Conservation (phyloP, 2,797 vertebrate species). For the Pseudochirops cupreus region DNA sequence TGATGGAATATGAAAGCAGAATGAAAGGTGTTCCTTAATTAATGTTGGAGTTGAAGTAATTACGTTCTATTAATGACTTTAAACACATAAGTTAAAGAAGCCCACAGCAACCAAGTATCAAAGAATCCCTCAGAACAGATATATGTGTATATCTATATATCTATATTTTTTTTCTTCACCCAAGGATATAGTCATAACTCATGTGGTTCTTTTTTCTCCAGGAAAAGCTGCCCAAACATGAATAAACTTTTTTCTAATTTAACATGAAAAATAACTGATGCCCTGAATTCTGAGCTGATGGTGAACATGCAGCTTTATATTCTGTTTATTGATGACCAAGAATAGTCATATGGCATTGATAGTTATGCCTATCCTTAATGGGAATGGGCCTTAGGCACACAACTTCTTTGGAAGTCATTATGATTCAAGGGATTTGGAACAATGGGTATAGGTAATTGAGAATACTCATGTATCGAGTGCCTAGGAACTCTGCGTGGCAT, state of each 20-base stretch:
- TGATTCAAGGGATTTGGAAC: background rate
- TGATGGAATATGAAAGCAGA: background rate
- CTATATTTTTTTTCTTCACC: background rate
- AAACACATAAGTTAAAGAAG: background rate
- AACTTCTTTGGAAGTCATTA: conserved; percentile 10
- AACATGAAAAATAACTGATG: background rate
- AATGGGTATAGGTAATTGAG: background rate
- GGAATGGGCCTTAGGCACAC: background rate
- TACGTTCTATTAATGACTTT: background rate
- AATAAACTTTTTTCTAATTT: background rate
- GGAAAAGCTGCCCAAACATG: background rate
- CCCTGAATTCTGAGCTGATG: background rate
- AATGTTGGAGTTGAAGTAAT: background rate
- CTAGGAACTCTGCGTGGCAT: background rate
- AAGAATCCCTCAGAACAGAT: background rate
- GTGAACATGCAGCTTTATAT: background rate
- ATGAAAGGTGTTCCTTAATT: background rate
- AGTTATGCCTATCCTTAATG: background rate
- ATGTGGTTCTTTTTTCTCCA: background rate
- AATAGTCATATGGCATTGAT: background rate
- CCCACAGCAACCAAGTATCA: background rate
- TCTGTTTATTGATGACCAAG: background rate
- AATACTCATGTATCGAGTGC: background rate
- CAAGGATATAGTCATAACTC: background rate
- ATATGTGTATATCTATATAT: too few species aligned